Evolutionary conservation across 2,888 invertebrate species (phyloP).

Genomic region (Eupithecia exiguata): DNA sequence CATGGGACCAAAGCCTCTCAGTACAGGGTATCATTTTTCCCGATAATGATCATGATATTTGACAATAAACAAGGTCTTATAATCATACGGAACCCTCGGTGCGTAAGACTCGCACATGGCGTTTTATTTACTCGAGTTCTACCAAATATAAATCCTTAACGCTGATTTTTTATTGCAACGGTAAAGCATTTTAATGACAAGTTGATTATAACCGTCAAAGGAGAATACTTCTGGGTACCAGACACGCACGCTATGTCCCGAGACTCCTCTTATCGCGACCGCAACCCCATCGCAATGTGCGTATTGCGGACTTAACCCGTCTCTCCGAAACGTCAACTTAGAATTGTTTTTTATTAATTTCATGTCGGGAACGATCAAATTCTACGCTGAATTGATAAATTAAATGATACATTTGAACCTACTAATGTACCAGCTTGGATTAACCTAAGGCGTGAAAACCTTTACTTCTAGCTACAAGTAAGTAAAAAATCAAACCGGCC

Average conservation of each 20-base stretch:
- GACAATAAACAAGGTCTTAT: no score
- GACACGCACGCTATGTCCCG: neutral
- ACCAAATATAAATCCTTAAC: no score
- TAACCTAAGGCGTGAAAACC: neutral
- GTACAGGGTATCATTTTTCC: no score
- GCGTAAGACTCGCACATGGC: no score
- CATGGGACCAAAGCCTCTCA: no score
- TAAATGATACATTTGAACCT: constrained; percentile 4
- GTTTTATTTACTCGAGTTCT: neutral
- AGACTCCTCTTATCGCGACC: neutral
- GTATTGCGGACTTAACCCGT: constrained; percentile 19
- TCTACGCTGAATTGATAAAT: neutral
- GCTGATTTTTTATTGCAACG: no score
- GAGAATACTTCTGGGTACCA: neutral
- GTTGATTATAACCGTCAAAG: no score
- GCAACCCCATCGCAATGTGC: constrained; percentile 21
- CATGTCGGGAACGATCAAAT: constrained; percentile 8
- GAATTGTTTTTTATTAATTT: constrained; percentile 34
- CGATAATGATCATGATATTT: no score
- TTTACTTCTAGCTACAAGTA: no score
- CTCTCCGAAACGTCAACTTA: constrained; percentile 28
- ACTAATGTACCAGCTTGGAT: neutral
- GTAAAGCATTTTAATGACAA: no score
- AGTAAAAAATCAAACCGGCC: no score
- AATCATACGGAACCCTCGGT: no score